Evolutionary conservation across 2,888 invertebrate genomes (phyloP).

Genomic region (Pomacea canaliculata): DNA sequence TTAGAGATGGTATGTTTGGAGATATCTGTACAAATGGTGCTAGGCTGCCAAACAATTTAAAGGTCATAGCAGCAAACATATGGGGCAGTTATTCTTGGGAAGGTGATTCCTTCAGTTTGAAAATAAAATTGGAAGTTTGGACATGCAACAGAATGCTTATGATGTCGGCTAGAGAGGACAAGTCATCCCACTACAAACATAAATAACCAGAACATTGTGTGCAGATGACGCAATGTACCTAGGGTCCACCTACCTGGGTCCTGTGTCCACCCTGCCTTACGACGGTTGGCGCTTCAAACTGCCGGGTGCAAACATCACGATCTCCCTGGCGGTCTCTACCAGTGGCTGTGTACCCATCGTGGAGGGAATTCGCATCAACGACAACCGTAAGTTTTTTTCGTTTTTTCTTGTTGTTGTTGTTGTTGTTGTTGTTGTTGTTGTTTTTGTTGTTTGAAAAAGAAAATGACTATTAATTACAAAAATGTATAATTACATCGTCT

Average conservation of each 20-base stretch:
- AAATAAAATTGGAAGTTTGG: too few species aligned
- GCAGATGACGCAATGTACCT: conserved; percentile 4
- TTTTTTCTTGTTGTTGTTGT: neutral
- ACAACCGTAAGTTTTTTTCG: neutral
- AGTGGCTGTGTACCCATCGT: neutral
- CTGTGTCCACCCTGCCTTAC: neutral
- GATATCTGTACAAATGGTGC: too few species aligned
- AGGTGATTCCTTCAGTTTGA: too few species aligned
- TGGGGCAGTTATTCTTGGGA: too few species aligned
- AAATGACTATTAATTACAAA: neutral
- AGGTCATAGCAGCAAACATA: too few species aligned
- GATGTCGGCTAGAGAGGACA: too few species aligned
- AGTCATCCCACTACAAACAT: neutral
- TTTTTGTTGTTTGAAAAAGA: neutral
- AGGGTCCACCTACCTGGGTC: conserved; percentile 5
- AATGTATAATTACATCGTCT: neutral
- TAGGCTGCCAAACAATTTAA: too few species aligned
- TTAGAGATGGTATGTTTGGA: too few species aligned
- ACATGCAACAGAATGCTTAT: too few species aligned
- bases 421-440: neutral
- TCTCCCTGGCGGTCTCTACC: neutral
- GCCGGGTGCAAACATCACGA: neutral
- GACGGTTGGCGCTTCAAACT: conserved; percentile 4
- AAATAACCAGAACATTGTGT: neutral
- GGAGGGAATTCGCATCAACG: neutral